Percentiles rank a stretch among this genome's conserved stretches.
phyloP scores from a whole-genome alignment of 2,888 invertebrate species.

The Germaria angustata region DNA sequence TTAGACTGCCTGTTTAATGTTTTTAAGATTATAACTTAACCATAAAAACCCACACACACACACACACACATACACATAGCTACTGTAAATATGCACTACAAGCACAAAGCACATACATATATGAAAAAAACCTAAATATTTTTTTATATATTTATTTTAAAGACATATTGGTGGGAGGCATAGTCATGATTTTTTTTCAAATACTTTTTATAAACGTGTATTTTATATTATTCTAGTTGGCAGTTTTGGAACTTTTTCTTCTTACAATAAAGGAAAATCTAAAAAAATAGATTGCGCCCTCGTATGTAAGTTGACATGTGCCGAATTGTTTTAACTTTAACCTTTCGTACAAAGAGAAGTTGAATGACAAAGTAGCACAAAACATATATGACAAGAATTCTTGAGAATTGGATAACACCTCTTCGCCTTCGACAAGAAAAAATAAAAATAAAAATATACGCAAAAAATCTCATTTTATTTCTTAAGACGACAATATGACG shows the following conservation, averaged over 20 bases:
- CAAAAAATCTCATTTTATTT: background rate
- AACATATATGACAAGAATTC: conserved; percentile 6
- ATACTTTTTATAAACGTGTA: conserved; percentile 55
- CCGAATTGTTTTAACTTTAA: conserved; percentile 67
- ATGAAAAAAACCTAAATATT: background rate
- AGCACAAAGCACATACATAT: background rate
- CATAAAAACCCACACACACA: conserved; percentile 2
- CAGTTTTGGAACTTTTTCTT: conserved; percentile 4
- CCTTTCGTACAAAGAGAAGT: conserved; percentile 32
- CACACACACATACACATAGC: conserved; percentile 41
- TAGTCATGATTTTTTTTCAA: conserved; percentile 26
- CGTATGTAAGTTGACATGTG: conserved; percentile 74
- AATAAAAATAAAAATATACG: background rate
- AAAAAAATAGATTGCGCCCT: conserved; percentile 71
- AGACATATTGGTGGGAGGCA: conserved; percentile 47
- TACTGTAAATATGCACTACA: background rate
- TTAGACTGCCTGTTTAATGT: conserved; percentile 67
- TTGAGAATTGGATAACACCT: conserved; percentile 20
- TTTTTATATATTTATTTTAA: conserved; percentile 21
- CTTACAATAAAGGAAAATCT: conserved; percentile 1
- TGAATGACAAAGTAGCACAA: background rate
- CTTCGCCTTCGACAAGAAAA: background rate
- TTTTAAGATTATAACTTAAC: conserved; percentile 56
- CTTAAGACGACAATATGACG: background rate
- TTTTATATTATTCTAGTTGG: conserved; percentile 47